phyloP scores from a whole-genome alignment of 2,888 invertebrate species.

The Thymelicus lineola region DNA sequence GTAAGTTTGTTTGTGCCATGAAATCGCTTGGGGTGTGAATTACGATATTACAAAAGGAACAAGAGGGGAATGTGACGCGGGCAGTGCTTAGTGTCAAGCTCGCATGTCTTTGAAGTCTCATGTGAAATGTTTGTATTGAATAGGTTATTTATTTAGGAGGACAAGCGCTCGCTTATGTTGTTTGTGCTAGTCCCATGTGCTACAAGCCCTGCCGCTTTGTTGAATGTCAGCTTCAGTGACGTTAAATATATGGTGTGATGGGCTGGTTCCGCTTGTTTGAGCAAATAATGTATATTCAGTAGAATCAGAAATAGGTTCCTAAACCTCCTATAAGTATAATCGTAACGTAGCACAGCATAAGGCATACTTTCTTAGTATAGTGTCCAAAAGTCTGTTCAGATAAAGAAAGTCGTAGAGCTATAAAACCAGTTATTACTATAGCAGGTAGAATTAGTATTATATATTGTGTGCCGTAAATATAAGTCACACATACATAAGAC shows the following conservation, averaged over 20 bases:
- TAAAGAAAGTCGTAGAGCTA: too few species aligned
- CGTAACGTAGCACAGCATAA: too few species aligned
- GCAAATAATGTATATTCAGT: too few species aligned
- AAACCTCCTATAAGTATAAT: too few species aligned
- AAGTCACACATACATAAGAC: not conserved
- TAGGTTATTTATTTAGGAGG: constrained; percentile 58
- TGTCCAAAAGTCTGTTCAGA: too few species aligned
- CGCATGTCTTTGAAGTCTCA: constrained; percentile 75
- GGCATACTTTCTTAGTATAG: too few species aligned
- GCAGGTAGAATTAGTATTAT: too few species aligned
- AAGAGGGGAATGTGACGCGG: constrained; percentile 71
- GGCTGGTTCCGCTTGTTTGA: too few species aligned
- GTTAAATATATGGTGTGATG: constrained; percentile 9
- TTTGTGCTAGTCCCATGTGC: constrained; percentile 22
- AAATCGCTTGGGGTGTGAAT: constrained; percentile 79
- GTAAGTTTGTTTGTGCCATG: constrained; percentile 42
- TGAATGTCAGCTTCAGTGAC: constrained; percentile 7
- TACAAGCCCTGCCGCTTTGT: not conserved
- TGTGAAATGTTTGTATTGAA: constrained; percentile 61
- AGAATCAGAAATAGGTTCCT: too few species aligned
- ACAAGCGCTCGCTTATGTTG: constrained; percentile 53
- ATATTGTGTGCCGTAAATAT: not conserved
- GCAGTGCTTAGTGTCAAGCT: constrained; percentile 78
- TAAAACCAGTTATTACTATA: too few species aligned
- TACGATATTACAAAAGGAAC: constrained; percentile 76